phyloP scores from a whole-genome alignment of 2,888 invertebrate species.

The Agrotis ipsilon region DNA sequence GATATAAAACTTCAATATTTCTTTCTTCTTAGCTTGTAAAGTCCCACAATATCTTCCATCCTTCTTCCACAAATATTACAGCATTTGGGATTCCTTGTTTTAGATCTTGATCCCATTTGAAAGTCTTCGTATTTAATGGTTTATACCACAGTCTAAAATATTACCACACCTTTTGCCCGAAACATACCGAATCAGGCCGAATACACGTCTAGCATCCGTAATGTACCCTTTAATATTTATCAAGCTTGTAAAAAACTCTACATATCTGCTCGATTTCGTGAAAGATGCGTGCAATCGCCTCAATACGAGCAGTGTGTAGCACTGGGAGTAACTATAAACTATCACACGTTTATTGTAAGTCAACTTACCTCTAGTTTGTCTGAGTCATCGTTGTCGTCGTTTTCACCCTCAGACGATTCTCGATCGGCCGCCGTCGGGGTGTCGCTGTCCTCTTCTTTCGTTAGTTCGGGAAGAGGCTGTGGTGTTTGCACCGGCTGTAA shows the following conservation, averaged over 20 bases:
- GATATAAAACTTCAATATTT: too few species aligned
- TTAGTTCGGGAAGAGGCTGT: slow-evolving; percentile 68
- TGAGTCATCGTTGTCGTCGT: slow-evolving; percentile 93
- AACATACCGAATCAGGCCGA: too few species aligned
- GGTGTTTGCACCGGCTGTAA: slow-evolving; percentile 72
- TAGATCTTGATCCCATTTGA: too few species aligned
- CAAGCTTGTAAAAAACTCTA: slow-evolving; percentile 25
- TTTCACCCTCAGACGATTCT: slow-evolving; percentile 91
- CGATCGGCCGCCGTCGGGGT: slow-evolving; percentile 81
- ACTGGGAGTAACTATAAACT: neutral
- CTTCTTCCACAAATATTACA: too few species aligned
- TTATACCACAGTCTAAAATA: too few species aligned
- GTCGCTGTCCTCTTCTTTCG: slow-evolving; percentile 77
- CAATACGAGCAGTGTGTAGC: slow-evolving; percentile 43
- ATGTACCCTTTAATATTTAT: neutral
- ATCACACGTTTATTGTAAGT: neutral
- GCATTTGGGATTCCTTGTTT: too few species aligned
- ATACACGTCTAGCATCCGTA: too few species aligned
- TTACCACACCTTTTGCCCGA: too few species aligned
- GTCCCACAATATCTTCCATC: too few species aligned
- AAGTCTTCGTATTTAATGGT: too few species aligned
- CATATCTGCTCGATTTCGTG: slow-evolving; percentile 32
- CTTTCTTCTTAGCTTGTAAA: too few species aligned
- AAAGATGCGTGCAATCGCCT: slow-evolving; percentile 11
- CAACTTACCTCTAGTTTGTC: slow-evolving; percentile 92